These are phyloP conservation scores for Dendrophyllia cribrosa DNA, from an alignment of 64 coral and sea anemone species.

Conservation along the genomic window DNA sequence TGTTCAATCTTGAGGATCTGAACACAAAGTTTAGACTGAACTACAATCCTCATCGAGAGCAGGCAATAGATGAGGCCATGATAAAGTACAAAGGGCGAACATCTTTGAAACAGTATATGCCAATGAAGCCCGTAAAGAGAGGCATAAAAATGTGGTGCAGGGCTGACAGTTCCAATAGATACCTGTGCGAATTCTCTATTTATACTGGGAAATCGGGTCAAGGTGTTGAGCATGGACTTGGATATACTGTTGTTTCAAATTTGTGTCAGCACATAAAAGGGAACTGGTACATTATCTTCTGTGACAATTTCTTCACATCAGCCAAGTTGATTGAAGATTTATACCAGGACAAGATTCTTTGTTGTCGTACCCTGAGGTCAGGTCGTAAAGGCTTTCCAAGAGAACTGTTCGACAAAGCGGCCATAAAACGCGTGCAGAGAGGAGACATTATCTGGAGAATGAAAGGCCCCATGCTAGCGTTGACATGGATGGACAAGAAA, in stretches of 20 bases:
- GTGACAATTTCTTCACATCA: slow-evolving; percentile 62
- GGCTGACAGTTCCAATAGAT: background rate
- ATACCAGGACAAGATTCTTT: slow-evolving; percentile 4
- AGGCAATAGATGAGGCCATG: background rate
- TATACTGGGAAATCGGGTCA: slow-evolving; percentile 10
- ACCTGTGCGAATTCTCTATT: slow-evolving; percentile 9
- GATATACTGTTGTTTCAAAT: slow-evolving; percentile 25
- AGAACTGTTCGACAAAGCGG: slow-evolving; percentile 31
- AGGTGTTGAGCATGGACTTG: slow-evolving; percentile 21
- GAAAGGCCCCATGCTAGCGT: slow-evolving; percentile 35
- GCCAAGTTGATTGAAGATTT: slow-evolving; percentile 35
- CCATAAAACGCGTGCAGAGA: slow-evolving; percentile 13
- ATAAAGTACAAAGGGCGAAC: background rate
- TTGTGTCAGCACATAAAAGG: slow-evolving; percentile 8
- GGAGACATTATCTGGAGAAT: slow-evolving; percentile 34
- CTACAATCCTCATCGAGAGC: background rate
- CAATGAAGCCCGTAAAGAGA: background rate
- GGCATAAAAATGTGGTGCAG: slow-evolving; percentile 10
- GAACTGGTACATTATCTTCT: slow-evolving; percentile 36
- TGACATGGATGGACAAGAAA: slow-evolving; percentile 78
- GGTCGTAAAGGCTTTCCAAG: slow-evolving; percentile 52
- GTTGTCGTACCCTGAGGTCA: slow-evolving; percentile 40
- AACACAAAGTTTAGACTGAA: background rate
- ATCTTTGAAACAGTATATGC: background rate
- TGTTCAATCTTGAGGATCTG: background rate